phyloP scores from a whole-genome alignment of 2,797 vertebrate species.

The Characodon lateralis region DNA sequence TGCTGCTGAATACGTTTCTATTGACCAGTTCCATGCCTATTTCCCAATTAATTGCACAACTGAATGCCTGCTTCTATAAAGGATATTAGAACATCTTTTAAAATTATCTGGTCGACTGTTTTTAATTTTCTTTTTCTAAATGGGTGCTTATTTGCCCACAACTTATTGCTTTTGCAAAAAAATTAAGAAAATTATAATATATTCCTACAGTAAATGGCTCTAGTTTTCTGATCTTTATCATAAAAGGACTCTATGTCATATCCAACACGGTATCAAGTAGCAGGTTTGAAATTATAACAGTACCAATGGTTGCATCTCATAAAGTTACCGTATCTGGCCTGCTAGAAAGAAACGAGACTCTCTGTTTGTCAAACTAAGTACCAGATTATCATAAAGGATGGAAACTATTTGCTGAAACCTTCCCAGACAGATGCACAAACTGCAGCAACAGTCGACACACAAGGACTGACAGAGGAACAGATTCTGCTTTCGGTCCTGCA shows the following conservation, averaged over 20 bases:
- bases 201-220: background rate
- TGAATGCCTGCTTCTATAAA: background rate
- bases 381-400: too few species aligned
- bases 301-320: background rate
- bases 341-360: background rate
- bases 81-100: too few species aligned
- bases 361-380: background rate
- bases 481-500: conserved; percentile 35
- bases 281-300: background rate
- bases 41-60: background rate
- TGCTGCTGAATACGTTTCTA: background rate
- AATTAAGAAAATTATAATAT: background rate
- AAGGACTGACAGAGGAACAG: background rate
- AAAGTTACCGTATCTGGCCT: background rate
- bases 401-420: background rate
- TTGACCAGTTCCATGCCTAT: background rate
- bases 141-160: too few species aligned
- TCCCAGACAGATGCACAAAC: background rate
- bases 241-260: background rate
- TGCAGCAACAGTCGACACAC: background rate
- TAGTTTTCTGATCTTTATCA: too few species aligned
- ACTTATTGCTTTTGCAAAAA: background rate
- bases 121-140: too few species aligned
- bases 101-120: too few species aligned
- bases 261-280: background rate